Base-by-base conservation (phyloP, 2,888 invertebrate species). In the Acronicta alni region DNA sequence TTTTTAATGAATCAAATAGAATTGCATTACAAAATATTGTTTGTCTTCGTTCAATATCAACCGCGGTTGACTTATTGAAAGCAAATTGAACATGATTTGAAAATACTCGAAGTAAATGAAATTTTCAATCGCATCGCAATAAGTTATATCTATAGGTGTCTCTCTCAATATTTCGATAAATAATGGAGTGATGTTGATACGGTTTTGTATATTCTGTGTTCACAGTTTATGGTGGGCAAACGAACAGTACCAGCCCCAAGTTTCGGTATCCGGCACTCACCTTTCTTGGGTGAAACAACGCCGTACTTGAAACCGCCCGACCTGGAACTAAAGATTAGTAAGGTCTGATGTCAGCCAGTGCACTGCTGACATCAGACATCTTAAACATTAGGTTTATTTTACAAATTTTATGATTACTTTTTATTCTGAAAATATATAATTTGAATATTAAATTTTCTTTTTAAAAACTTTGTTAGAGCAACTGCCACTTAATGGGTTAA, bases 191-290 rank as follows among this genome's bases (percentile, higher is more conserved):
- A 30, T 12, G 12, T 30, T 30, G 0, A 30, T 30, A 30, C 30
- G 12, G 2, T 30, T 35, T 10, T 2, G 16, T 43, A 20, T 51
- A 9, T 38, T 20, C 9, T 23, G 61, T 62, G 18, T 58, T 77
- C 70, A 10, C 85, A 92, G 92, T 89, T 88, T 44, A 84, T 85
- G 83, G 78, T 86, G 37, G 53, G 70, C 3, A 88, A 86, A 56
- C 84, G 71, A 7, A 75, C 82, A 3, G 73, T 67, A 17, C 91
- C 91, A 12, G 89, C 88, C 0, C 88, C 85, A 6, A 86, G 88
- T 18, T 93, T 93, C 53, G 92, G 93, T 41, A 92, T 93, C 54
- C 84, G 82, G 7, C 92, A 93, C 68, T 72, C 79, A 18, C 85
- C 77, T 0, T 89, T 83, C 65, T 54, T 89, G 32, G 92, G 92